A percentile compares a stretch with the other conserved stretches of the same genome.
These are phyloP conservation scores for Ariopsis seemanni DNA, from an alignment of 2,113 vertebrate species.

Conservation along the genomic window DNA sequence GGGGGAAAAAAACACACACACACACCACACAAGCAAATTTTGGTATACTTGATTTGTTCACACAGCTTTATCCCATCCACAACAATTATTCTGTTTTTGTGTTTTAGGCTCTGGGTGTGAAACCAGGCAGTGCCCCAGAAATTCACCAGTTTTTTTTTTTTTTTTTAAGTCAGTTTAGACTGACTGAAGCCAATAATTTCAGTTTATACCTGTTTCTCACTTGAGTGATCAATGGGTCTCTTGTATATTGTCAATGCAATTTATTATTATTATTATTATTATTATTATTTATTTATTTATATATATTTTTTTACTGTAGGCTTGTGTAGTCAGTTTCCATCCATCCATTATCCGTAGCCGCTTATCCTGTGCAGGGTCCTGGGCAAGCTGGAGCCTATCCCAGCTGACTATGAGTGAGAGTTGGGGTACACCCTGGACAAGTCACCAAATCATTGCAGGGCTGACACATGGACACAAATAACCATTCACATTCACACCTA, in stretches of 20 bases:
- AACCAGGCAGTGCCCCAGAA: conserved; percentile 33
- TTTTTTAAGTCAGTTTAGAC: neutral
- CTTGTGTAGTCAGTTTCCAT: too few relatives aligned
- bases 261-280: too few relatives aligned
- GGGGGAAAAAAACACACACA: neutral
- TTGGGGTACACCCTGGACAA: too few relatives aligned
- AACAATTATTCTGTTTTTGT: neutral
- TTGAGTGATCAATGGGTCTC: neutral
- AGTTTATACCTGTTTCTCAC: neutral
- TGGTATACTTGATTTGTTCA: neutral
- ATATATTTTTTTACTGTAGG: neutral
- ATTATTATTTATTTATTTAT: too few relatives aligned
- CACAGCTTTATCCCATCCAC: neutral
- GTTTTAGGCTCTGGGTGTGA: neutral
- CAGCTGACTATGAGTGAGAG: too few relatives aligned
- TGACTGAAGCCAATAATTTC: neutral
- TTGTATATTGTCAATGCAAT: neutral
- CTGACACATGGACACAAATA: too few relatives aligned
- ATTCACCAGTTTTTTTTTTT: conserved; percentile 48
- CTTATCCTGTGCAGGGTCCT: too few relatives aligned
- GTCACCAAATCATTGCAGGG: too few relatives aligned
- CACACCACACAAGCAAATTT: neutral
- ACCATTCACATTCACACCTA: too few relatives aligned
- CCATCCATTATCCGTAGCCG: too few relatives aligned
- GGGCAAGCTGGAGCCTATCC: too few relatives aligned